Evolutionary conservation across 2,797 vertebrate species (phyloP).

Genomic region (Neopelma chrysocephalum): DNA sequence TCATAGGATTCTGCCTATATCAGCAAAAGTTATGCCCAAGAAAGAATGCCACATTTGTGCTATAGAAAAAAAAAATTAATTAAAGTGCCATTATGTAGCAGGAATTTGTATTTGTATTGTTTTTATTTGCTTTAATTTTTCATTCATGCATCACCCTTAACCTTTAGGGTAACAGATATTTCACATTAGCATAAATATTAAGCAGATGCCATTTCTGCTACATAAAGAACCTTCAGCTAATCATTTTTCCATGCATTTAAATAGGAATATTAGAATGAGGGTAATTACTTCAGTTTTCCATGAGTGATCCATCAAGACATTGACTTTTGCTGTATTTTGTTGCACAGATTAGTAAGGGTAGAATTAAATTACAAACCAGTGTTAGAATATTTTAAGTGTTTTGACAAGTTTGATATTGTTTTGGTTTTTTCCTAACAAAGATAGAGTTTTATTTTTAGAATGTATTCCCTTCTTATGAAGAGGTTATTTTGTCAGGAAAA

Average conservation of each 20-base stretch:
- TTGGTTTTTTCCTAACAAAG: neutral
- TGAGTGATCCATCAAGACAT: constrained; percentile 79
- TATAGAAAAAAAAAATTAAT: neutral
- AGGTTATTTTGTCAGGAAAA: neutral
- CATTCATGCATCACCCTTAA: constrained; percentile 75
- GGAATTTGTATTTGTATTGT: constrained; percentile 8
- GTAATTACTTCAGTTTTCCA: constrained; percentile 83
- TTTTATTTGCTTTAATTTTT: constrained; percentile 69
- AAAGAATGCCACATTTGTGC: neutral
- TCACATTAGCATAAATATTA: constrained; percentile 84
- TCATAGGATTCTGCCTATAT: neutral
- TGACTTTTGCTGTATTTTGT: constrained; percentile 69
- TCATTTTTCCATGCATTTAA: constrained; percentile 95
- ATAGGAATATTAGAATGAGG: constrained; percentile 94
- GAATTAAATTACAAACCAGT: constrained; percentile 75
- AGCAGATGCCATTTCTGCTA: constrained; percentile 77
- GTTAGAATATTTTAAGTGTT: constrained; percentile 46
- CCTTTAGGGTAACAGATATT: constrained; percentile 80
- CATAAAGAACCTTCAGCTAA: constrained; percentile 83
- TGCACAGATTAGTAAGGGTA: constrained; percentile 50
- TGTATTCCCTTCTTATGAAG: neutral
- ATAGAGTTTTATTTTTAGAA: constrained; percentile 8
- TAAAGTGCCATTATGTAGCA: neutral
- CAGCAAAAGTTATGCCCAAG: neutral
- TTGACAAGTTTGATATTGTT: neutral